Conservation (phyloP, 2,797 vertebrate species). For the Micrastur ruficollis region DNA sequence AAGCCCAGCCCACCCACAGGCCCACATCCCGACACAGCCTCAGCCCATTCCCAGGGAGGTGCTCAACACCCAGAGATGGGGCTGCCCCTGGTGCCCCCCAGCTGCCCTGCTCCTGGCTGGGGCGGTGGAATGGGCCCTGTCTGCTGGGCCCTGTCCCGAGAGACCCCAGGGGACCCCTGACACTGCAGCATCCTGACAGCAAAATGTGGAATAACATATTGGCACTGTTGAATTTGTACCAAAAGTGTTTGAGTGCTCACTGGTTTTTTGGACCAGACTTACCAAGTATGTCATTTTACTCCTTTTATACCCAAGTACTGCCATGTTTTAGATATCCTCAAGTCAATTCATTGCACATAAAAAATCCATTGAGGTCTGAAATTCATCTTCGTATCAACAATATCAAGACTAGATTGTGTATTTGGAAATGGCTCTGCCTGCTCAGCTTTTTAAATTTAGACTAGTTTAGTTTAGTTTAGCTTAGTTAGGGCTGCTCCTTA, state of each 20-base stretch:
- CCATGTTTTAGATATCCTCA: background rate
- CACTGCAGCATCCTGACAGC: background rate
- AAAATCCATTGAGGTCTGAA: background rate
- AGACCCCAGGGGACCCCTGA: fast-evolving
- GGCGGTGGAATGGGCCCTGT: background rate
- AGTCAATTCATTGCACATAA: background rate
- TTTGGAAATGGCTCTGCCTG: background rate
- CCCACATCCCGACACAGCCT: background rate
- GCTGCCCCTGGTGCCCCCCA: background rate
- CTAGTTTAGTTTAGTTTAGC: background rate
- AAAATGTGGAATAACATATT: background rate
- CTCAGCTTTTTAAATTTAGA: background rate
- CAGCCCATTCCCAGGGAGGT: no score
- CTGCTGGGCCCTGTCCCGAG: background rate
- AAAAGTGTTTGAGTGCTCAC: background rate
- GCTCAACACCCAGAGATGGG: fast-evolving
- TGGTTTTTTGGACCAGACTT: background rate
- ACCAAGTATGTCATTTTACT: background rate
- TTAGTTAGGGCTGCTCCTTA: background rate
- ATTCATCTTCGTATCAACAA: background rate
- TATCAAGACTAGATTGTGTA: background rate
- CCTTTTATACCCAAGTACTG: background rate
- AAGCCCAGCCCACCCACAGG: background rate
- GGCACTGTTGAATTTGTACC: background rate
- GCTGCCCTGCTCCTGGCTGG: background rate